phyloP scores from a whole-genome alignment of 2,797 vertebrate genomes.

The Gymnothorax reevesii region DNA sequence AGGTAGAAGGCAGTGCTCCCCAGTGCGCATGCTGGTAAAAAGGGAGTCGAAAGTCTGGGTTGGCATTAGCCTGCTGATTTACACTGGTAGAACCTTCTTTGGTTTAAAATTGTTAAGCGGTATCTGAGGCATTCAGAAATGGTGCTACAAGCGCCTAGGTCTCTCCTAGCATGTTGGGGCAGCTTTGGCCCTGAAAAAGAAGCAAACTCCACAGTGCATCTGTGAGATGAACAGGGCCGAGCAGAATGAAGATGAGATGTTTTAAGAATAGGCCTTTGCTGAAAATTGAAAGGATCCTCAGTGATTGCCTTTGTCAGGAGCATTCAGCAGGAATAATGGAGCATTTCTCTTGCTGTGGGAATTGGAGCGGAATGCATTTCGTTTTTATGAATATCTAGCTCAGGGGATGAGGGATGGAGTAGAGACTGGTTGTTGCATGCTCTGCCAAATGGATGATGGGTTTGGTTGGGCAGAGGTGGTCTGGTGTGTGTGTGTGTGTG shows the following conservation, averaged over 20 bases:
- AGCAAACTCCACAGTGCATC: not conserved
- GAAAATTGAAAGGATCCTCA: slow-evolving; percentile 21
- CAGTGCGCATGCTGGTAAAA: not conserved
- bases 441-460: slow-evolving; percentile 48
- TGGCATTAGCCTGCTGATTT: not conserved
- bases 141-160: not conserved
- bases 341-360: slow-evolving; percentile 35
- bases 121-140: not conserved
- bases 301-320: slow-evolving; percentile 21
- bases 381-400: slow-evolving; percentile 45
- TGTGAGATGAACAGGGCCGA: not conserved
- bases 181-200: not conserved
- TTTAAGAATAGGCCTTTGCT: not conserved
- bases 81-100: not conserved
- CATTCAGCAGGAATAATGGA: slow-evolving; percentile 29
- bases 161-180: slow-evolving; percentile 13
- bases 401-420: slow-evolving; percentile 30
- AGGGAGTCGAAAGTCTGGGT: not conserved
- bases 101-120: not conserved
- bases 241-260: not conserved
- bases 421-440: slow-evolving; percentile 31
- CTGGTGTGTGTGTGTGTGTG: slow-evolving; percentile 11
- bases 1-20: not conserved
- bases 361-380: slow-evolving; percentile 59
- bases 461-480: slow-evolving; percentile 46